Evolutionary conservation across 2,113 vertebrate species (phyloP).

Genomic region (Trinectes maculatus): DNA sequence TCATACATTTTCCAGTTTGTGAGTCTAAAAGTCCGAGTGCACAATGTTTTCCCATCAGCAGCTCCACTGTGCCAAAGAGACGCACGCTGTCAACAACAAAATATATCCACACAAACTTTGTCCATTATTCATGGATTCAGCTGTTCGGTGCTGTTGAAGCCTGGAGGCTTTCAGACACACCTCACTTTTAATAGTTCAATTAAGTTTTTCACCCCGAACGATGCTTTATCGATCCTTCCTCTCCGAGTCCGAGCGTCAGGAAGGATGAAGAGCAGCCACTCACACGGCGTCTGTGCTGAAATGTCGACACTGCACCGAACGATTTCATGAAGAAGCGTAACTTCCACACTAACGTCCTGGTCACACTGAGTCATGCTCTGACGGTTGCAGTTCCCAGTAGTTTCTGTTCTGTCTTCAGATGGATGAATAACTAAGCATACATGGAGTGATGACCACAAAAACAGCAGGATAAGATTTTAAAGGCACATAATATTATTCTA

Average conservation of each 20-base stretch:
- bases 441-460: too few species aligned
- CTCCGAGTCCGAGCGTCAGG: slow-evolving; percentile 1
- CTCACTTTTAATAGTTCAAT: slow-evolving; percentile 10
- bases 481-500: too few species aligned
- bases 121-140: slow-evolving; percentile 35
- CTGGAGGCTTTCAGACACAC: neutral
- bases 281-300: slow-evolving; percentile 10
- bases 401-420: too few species aligned
- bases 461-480: too few species aligned
- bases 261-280: neutral
- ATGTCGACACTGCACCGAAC: too few species aligned
- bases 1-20: too few species aligned
- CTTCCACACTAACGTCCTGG: neutral
- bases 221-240: slow-evolving; percentile 32
- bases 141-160: slow-evolving; percentile 17
- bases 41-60: slow-evolving; percentile 1
- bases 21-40: neutral
- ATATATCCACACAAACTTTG: neutral
- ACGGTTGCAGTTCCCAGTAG: too few species aligned
- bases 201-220: slow-evolving; percentile 14
- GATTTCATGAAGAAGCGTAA: too few species aligned
- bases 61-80: neutral
- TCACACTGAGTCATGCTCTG: neutral
- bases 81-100: slow-evolving; percentile 8
- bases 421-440: too few species aligned